phyloP scores from a whole-genome alignment of 2,797 vertebrate genomes.

The Nothura maculosa region DNA sequence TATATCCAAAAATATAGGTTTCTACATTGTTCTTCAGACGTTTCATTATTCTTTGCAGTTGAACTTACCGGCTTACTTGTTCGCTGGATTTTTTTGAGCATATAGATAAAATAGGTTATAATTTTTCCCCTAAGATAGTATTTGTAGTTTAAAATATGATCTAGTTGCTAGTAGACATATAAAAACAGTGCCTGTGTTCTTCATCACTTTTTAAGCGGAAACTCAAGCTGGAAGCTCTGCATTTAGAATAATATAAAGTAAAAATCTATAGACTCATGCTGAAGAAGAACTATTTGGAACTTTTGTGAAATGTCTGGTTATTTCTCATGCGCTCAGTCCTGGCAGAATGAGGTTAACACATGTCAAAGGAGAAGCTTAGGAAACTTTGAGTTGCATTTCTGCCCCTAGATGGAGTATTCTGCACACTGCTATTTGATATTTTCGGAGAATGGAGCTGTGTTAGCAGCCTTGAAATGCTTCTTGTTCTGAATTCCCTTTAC shows the following conservation, averaged over 20 bases:
- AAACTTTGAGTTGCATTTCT: conserved; percentile 62
- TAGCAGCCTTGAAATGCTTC: conserved; percentile 61
- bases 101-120: neutral
- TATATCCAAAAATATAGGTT: neutral
- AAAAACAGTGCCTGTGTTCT: conserved; percentile 36
- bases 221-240: conserved; percentile 41
- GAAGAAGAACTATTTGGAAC: conserved; percentile 44
- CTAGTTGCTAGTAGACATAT: neutral
- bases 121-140: conserved; percentile 3
- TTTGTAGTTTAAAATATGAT: conserved; percentile 19
- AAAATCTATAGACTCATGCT: neutral
- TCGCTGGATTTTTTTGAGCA: neutral
- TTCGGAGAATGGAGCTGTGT: conserved; percentile 65
- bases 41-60: conserved; percentile 9
- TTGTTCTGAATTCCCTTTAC: conserved; percentile 67
- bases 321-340: conserved; percentile 1
- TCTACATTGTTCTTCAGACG: neutral
- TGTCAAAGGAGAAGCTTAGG: conserved; percentile 15
- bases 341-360: conserved; percentile 31
- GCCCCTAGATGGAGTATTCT: conserved; percentile 79
- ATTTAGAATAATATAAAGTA: conserved; percentile 45
- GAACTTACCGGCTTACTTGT: neutral
- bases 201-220: conserved; percentile 49
- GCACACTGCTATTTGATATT: conserved; percentile 36
- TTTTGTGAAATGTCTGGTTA: conserved; percentile 50